These are phyloP conservation scores for Sorex araneus DNA, from an alignment of 2,113 vertebrate genomes.

Conservation along the genomic window DNA sequence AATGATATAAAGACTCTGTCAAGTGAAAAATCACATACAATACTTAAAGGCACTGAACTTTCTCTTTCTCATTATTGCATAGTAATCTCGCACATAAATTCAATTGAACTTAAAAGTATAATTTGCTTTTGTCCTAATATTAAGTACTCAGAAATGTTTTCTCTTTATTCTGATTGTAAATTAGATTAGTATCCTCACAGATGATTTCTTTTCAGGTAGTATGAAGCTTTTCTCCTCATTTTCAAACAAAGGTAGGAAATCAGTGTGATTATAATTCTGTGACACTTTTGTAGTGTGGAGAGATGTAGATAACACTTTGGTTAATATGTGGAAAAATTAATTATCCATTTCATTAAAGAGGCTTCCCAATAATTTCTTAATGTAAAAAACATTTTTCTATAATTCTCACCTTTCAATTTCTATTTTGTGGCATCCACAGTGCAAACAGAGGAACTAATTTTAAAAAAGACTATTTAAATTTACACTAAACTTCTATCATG, in stretches of 20 bases:
- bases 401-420: background rate
- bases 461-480: background rate
- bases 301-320: background rate
- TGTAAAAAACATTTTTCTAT: background rate
- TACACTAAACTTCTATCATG: background rate
- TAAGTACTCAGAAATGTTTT: constrained; percentile 55
- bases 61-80: background rate
- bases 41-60: background rate
- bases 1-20: background rate
- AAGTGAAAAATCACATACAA: background rate
- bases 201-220: background rate
- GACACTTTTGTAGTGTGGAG: background rate
- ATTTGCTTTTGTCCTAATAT: constrained; percentile 46
- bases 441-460: constrained; percentile 1
- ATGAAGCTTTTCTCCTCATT: constrained; percentile 8
- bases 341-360: background rate
- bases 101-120: constrained; percentile 48
- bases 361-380: background rate
- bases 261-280: constrained; percentile 14
- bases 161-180: constrained; percentile 53
- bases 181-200: background rate
- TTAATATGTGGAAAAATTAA: constrained; percentile 44
- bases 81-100: constrained; percentile 13
- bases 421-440: background rate
- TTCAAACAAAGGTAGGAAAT: constrained; percentile 42